Base-by-base conservation (phyloP, 2,888 invertebrate species). In the Stegana nigrithorax region DNA sequence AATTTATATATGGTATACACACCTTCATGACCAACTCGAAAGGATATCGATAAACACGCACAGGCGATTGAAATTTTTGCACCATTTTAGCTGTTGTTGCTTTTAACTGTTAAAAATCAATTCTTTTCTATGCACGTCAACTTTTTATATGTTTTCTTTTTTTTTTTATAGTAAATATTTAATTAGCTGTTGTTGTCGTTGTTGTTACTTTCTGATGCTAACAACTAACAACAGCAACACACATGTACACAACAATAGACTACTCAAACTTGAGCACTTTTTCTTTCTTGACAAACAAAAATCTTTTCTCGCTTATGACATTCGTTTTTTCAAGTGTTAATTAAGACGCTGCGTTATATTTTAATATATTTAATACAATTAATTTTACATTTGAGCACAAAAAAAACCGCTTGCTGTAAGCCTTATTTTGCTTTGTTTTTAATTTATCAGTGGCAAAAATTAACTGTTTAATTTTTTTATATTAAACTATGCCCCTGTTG, bases 1-100 rank as follows among this genome's bases (percentile, higher is more conserved):
- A n/a, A 26, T 14, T 7, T 29, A 55, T n/a, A 55, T 12, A 50
- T 50, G 5, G 32, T 73, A 77, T 75, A 77, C 94, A 90, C 87
- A 96, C 96, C 88, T 93, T 92, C 97, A 97, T 97, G 76, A 97
- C 95, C 86, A 97, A 89, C 87, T 97, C 96, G 87, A 97, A 97
- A 58, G 96, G 93, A 86, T 93, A 91, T 87, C 96, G 96, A 88
- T 97, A 97, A 73, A 97, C 94, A 89, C 97, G 90, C 59, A 97
- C 92, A 76, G 97, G 97, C 70, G 96, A 94, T 85, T 94, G 93
- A 87, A 95, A 97, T 86, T 95, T 95, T 87, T 97, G 97, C 82
- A 97, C 97, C 97, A 97, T 97, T 75, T 76, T 80, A 62, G 17
- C 59, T 57, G 59, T 56, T 61, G 42, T 47, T 50, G 6, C 32